These are phyloP conservation scores for Dermolepida albohirtum DNA, from an alignment of 2,888 invertebrate species.

Conservation along the genomic window DNA sequence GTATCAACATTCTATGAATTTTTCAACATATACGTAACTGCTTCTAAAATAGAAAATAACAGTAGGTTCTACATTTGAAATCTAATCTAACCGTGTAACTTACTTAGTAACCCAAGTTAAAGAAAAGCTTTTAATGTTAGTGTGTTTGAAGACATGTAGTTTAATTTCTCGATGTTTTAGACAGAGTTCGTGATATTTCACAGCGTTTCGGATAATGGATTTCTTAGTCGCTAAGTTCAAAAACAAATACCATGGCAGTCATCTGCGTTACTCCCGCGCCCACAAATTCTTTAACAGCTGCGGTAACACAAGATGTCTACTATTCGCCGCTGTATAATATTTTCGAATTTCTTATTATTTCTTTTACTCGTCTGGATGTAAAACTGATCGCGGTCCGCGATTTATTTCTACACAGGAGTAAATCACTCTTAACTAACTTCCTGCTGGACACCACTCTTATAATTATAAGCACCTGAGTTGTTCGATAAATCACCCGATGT, in stretches of 20 bases:
- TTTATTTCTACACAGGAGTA: constrained; percentile 43
- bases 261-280: no score
- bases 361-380: constrained; percentile 1
- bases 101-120: no score
- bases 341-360: neutral
- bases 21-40: no score
- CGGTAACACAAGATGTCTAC: neutral
- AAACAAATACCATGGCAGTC: constrained; percentile 17
- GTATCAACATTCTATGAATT: no score
- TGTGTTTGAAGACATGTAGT: constrained; percentile 12
- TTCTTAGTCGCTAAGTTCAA: constrained; percentile 20
- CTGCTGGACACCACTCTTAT: constrained; percentile 47
- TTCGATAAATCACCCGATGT: constrained; percentile 48
- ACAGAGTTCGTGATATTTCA: constrained; percentile 30
- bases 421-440: constrained; percentile 49
- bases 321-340: neutral
- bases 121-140: neutral
- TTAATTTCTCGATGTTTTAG: constrained; percentile 28
- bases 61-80: no score
- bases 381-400: constrained; percentile 25
- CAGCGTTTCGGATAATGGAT: constrained; percentile 25
- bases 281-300: neutral
- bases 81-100: no score
- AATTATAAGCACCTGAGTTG: constrained; percentile 50
- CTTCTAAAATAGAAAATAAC: no score